These are phyloP conservation scores for Idaea dimidiata DNA, from an alignment of 2,888 invertebrate genomes.

Conservation along the genomic window DNA sequence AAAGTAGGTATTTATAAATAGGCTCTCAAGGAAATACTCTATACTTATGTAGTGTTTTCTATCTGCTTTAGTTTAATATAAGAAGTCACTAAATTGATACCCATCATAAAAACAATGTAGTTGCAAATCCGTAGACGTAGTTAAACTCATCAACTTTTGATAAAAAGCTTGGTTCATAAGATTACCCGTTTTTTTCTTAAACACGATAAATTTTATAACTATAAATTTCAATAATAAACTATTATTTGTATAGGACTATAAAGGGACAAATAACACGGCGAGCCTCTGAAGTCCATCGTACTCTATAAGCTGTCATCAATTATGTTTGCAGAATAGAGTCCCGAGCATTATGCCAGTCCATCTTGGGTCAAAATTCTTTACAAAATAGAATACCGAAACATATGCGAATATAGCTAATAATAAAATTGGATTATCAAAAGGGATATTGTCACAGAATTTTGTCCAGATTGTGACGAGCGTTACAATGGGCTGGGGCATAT, in stretches of 20 bases:
- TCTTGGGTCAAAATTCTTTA: conserved; percentile 1
- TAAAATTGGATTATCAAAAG: conserved; percentile 10
- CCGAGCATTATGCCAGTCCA: conserved; percentile 1
- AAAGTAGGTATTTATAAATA: not conserved
- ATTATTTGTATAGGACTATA: conserved; percentile 44
- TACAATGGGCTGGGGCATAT: not conserved
- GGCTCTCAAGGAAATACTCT: not conserved
- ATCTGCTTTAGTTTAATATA: too few relatives aligned
- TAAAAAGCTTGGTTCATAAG: not conserved
- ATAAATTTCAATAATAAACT: conserved; percentile 34
- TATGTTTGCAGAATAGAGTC: conserved; percentile 45
- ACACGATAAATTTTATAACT: conserved; percentile 37
- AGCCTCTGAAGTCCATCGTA: conserved; percentile 46
- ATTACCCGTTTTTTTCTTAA: not conserved
- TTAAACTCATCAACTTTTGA: not conserved
- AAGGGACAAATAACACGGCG: conserved; percentile 58
- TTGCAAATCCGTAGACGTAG: not conserved
- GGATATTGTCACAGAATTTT: not conserved
- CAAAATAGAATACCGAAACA: not conserved
- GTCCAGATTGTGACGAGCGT: not conserved
- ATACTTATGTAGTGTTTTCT: not conserved
- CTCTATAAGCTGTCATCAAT: conserved; percentile 69
- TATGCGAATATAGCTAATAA: conserved; percentile 9
- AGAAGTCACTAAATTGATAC: too few relatives aligned
- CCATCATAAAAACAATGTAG: too few relatives aligned